Evolutionary conservation across 2,888 invertebrate species (phyloP).

Genomic region (Kuschelorhynchus macadamiae): DNA sequence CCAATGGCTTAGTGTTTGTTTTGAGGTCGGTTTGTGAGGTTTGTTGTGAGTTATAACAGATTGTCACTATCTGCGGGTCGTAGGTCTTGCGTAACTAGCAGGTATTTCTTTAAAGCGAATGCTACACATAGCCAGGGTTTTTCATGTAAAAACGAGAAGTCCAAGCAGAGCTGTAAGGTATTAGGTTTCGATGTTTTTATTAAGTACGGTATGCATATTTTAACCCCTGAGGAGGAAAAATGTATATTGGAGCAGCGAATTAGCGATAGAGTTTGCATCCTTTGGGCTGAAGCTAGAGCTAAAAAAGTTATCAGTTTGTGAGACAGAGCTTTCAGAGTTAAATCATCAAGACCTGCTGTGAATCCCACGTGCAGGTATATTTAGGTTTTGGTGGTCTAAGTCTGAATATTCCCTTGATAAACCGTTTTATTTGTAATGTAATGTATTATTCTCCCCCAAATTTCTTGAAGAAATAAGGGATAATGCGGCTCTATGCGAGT

Average conservation of each 20-base stretch:
- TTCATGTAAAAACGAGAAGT: background rate
- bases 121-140: background rate
- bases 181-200: constrained; percentile 5
- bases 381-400: constrained; percentile 50
- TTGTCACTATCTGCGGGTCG: too few relatives aligned
- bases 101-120: background rate
- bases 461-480: constrained; percentile 20
- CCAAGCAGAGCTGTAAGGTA: too few relatives aligned
- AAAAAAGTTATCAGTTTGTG: background rate
- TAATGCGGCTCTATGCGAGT: constrained; percentile 27
- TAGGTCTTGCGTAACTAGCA: background rate
- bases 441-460: constrained; percentile 19
- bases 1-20: too few relatives aligned
- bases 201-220: background rate
- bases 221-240: too few relatives aligned
- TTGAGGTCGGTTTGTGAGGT: too few relatives aligned
- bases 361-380: constrained; percentile 9
- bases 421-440: too few relatives aligned
- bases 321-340: background rate
- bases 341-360: background rate
- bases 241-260: constrained; percentile 22
- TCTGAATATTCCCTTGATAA: constrained; percentile 18
- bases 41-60: too few relatives aligned
- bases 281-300: constrained; percentile 5
- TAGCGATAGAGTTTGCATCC: too few relatives aligned